These are phyloP conservation scores for Idaea straminata DNA, from an alignment of 2,888 invertebrate genomes.

Conservation along the genomic window DNA sequence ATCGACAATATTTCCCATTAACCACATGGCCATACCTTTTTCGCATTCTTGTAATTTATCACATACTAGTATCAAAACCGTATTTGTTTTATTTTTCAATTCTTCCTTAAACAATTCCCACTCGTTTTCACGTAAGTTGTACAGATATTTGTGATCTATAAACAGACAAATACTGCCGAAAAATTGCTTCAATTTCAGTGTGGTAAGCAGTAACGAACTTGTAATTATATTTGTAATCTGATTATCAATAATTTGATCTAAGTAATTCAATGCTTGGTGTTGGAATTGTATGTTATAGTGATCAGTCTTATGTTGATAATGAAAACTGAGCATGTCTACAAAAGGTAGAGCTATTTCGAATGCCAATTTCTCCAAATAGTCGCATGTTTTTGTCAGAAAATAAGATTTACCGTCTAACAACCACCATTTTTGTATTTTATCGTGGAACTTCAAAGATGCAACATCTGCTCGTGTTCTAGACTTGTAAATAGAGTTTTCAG, in stretches of 20 bases:
- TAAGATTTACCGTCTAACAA: neutral
- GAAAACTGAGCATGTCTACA: neutral
- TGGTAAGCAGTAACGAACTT: neutral
- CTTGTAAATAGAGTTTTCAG: neutral
- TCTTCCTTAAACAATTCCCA: neutral
- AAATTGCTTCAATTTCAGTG: neutral
- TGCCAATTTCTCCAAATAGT: neutral
- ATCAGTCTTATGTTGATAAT: neutral
- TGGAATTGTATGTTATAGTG: neutral
- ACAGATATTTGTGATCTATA: neutral
- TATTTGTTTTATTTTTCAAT: neutral
- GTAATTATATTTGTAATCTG: conserved; percentile 2
- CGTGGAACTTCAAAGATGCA: neutral
- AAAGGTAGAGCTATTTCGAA: neutral
- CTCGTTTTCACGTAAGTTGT: neutral
- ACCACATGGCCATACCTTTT: neutral
- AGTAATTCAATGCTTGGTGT: neutral
- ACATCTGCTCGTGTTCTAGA: neutral
- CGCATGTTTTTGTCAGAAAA: neutral
- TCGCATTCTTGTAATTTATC: neutral
- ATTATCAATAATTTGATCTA: neutral
- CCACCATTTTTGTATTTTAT: conserved; percentile 2
- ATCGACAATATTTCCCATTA: neutral
- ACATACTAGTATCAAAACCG: neutral
- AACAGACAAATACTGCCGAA: neutral